Conservation (phyloP, 2,797 vertebrate genomes). For the Syncerus caffer region DNA sequence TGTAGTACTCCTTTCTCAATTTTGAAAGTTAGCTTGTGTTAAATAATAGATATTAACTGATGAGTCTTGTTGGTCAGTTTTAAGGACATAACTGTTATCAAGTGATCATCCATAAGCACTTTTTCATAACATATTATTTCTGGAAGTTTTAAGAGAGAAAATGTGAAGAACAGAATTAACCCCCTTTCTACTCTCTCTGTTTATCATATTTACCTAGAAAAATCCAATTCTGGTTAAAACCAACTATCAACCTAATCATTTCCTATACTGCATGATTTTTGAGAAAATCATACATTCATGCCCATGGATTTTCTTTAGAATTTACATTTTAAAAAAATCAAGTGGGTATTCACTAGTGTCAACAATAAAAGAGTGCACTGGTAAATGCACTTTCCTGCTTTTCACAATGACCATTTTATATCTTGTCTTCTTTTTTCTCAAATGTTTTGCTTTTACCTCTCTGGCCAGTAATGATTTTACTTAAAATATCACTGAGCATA, state of each 20-base stretch:
- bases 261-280: not conserved
- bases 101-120: not conserved
- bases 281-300: not conserved
- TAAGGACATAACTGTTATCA: not conserved
- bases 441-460: not conserved
- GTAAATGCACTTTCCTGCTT: not conserved
- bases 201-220: not conserved
- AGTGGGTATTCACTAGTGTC: not conserved
- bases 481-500: not conserved
- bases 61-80: not conserved
- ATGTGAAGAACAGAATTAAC: no score
- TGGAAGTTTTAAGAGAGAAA: not conserved
- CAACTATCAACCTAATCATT: not conserved
- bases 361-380: not conserved
- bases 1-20: not conserved
- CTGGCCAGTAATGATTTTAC: not conserved
- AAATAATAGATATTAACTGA: not conserved
- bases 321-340: not conserved
- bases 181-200: not conserved
- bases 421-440: not conserved
- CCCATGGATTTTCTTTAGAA: not conserved
- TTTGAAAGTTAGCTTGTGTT: not conserved
- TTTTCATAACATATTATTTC: not conserved
- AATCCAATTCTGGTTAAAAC: not conserved
- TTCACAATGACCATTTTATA: not conserved